Percentiles rank a stretch among this genome's conserved stretches.
Conservation (phyloP, 2,113 vertebrate genomes). For the Toxostoma redivivum region DNA sequence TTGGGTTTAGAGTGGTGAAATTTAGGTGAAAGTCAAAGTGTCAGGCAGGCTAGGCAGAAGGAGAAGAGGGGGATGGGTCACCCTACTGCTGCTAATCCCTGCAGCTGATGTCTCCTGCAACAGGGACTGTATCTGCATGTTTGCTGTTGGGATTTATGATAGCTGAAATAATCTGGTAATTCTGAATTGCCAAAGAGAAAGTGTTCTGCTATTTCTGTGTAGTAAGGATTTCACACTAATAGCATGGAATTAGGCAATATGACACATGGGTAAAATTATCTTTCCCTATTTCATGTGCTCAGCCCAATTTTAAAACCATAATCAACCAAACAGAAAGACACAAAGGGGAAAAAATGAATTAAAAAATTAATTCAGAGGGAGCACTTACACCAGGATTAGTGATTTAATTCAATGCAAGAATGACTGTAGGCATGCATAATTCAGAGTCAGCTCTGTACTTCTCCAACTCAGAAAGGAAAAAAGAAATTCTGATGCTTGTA, state of each 20-base stretch:
- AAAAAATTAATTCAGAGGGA: neutral
- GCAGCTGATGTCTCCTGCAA: neutral
- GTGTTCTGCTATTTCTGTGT: neutral
- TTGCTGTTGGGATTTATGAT: neutral
- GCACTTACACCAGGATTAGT: neutral
- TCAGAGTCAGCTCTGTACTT: neutral
- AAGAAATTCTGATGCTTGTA: neutral
- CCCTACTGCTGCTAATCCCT: neutral
- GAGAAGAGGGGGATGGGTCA: neutral
- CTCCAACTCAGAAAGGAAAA: neutral
- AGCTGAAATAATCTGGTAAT: neutral
- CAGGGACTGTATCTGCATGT: neutral
- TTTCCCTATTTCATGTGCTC: neutral
- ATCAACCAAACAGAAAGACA: neutral
- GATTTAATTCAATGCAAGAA: neutral
- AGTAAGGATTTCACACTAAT: neutral
- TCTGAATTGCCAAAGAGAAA: neutral
- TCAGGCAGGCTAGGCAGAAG: accelerated
- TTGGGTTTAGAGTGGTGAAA: accelerated
- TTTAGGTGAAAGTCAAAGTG: accelerated
- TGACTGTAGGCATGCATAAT: neutral
- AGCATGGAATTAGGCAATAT: neutral
- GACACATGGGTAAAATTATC: neutral
- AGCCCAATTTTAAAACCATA: neutral
- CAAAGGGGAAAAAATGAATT: neutral